Percentiles rank a stretch among this genome's conserved stretches.
Conservation (phyloP, 2,888 invertebrate genomes). For the Mesopsocus fuscifrons region DNA sequence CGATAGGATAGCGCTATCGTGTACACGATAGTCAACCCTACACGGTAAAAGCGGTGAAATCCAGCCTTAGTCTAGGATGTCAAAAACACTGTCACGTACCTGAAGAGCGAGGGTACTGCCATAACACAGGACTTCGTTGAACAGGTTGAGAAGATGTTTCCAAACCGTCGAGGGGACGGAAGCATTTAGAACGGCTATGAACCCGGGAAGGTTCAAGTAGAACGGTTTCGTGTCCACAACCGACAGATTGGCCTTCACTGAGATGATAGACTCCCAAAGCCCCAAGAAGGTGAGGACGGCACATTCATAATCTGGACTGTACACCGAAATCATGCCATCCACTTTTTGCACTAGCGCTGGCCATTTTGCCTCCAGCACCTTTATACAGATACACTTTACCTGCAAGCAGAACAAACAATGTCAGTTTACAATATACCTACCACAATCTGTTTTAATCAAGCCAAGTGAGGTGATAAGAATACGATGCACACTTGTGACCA, state of each 20-base stretch:
- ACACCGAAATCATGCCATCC: constrained; percentile 26
- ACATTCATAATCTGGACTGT: constrained; percentile 28
- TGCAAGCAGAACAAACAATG: constrained; percentile 23
- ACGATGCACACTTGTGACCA: no score
- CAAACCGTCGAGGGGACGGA: constrained; percentile 64
- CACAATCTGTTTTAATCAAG: no score
- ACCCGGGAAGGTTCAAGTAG: constrained; percentile 64
- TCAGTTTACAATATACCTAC: background rate
- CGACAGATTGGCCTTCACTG: constrained; percentile 75
- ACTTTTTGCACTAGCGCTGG: constrained; percentile 51
- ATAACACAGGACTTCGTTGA: constrained; percentile 80
- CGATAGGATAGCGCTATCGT: no score
- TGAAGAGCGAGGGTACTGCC: constrained; percentile 78
- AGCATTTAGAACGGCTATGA: constrained; percentile 47
- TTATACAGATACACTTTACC: constrained; percentile 69
- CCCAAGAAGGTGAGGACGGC: constrained; percentile 56
- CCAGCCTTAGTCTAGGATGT: no score
- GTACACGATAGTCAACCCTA: no score
- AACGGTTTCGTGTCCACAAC: constrained; percentile 78
- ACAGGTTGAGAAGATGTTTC: constrained; percentile 64
- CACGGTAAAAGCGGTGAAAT: no score
- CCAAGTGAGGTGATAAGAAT: no score
- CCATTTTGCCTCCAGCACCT: constrained; percentile 72
- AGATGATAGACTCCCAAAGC: constrained; percentile 78
- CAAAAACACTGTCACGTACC: no score